Conservation (phyloP, 1,140 invertebrate genomes). For the Gonatopus flavifemur region DNA sequence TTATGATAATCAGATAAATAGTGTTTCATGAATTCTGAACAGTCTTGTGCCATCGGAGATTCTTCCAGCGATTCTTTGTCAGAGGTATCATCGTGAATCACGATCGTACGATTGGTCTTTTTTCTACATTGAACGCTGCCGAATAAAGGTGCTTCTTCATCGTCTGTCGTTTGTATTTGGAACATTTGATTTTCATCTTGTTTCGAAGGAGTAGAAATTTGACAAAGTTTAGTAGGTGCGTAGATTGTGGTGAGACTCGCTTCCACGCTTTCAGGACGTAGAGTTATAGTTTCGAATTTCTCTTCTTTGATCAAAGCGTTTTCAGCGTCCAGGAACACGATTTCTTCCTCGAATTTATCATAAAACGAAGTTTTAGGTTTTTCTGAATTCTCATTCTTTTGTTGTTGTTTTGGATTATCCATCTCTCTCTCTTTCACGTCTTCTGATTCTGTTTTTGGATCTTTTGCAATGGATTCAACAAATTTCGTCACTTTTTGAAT, state of each 20-base stretch:
- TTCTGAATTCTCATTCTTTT: conserved; percentile 1
- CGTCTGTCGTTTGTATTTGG: conserved; percentile 14
- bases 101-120: too few relatives aligned
- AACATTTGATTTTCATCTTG: too few relatives aligned
- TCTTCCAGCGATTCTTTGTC: too few relatives aligned
- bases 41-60: too few relatives aligned
- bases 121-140: conserved; percentile 49
- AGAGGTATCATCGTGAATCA: too few relatives aligned
- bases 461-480: background rate
- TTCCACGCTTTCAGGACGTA: conserved; percentile 47
- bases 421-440: conserved; percentile 7
- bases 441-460: background rate
- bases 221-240: too few relatives aligned
- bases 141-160: conserved; percentile 41
- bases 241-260: conserved; percentile 46
- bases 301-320: conserved; percentile 36
- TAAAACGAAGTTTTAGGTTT: background rate
- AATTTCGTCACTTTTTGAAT: too few relatives aligned
- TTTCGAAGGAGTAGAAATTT: too few relatives aligned
- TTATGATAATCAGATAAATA: conserved; percentile 45
- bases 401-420: background rate
- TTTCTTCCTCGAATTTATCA: conserved; percentile 18
- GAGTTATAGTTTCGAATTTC: conserved; percentile 39
- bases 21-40: conserved; percentile 39
- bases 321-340: conserved; percentile 8